Evolutionary conservation across 1,140 invertebrate genomes (phyloP).

Genomic region (Copidosoma floridanum): DNA sequence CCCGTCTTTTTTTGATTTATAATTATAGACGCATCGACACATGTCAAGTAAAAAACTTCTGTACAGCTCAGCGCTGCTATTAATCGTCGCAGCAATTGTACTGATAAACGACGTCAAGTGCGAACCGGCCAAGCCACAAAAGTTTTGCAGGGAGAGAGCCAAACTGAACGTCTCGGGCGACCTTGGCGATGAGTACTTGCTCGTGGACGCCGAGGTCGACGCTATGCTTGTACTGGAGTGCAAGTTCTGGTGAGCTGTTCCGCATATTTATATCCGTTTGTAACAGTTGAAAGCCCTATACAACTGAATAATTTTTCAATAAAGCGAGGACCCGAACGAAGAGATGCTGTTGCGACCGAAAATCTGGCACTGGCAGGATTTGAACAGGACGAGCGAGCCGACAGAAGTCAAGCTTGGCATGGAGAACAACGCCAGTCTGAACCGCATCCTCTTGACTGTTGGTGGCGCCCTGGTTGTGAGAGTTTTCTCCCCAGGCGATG

Average conservation of each 20-base stretch:
- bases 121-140: conserved; percentile 29
- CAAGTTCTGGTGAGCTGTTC: conserved; percentile 51
- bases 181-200: conserved; percentile 52
- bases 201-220: conserved; percentile 49
- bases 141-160: conserved; percentile 52
- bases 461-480: conserved; percentile 54
- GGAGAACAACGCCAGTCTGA: conserved; percentile 51
- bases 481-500: conserved; percentile 44
- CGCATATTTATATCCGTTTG: no score
- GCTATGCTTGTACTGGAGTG: conserved; percentile 52
- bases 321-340: conserved; percentile 34
- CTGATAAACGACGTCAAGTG: no score
- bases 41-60: no score
- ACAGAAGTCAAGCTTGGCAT: conserved; percentile 54
- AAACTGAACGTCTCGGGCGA: conserved; percentile 49
- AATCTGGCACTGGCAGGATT: conserved; percentile 58
- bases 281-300: no score
- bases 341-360: no score
- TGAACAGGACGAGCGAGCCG: conserved; percentile 34
- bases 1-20: no score
- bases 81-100: no score
- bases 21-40: no score
- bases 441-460: conserved; percentile 47
- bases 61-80: no score
- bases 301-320: no score